Conservation (phyloP, 1,140 invertebrate species). For the Doryteuthis pealeii region DNA sequence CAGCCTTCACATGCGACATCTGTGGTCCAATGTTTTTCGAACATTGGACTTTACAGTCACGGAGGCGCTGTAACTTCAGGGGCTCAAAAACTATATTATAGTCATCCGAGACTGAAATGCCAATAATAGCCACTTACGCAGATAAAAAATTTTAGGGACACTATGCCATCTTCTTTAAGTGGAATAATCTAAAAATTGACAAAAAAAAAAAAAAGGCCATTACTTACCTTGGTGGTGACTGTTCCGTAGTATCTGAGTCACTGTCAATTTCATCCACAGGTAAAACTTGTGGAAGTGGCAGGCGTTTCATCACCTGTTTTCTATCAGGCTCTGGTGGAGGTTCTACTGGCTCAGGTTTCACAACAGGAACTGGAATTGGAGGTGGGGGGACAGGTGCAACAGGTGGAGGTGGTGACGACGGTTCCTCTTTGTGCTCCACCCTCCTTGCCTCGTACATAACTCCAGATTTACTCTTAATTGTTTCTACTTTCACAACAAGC, state of each 20-base stretch:
- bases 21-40: too few relatives aligned
- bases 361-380: neutral
- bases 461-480: constrained; percentile 25
- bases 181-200: too few relatives aligned
- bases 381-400: neutral
- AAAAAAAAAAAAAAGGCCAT: neutral
- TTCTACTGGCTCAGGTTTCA: neutral
- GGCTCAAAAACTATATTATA: too few relatives aligned
- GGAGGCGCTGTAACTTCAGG: too few relatives aligned
- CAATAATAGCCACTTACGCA: too few relatives aligned
- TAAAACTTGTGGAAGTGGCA: constrained; percentile 45
- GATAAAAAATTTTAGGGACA: too few relatives aligned
- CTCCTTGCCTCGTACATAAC: constrained; percentile 15
- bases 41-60: too few relatives aligned
- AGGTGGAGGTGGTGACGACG: neutral
- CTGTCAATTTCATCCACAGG: constrained; percentile 43
- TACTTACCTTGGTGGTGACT: constrained; percentile 46
- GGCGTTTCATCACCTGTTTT: constrained; percentile 10
- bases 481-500: constrained; percentile 43
- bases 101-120: too few relatives aligned
- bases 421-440: neutral
- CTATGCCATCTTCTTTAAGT: too few relatives aligned
- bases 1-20: too few relatives aligned
- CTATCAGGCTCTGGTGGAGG: neutral
- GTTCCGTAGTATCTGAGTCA: constrained; percentile 37